Conservation (phyloP, 2,113 vertebrate genomes). For the Colossoma macropomum region DNA sequence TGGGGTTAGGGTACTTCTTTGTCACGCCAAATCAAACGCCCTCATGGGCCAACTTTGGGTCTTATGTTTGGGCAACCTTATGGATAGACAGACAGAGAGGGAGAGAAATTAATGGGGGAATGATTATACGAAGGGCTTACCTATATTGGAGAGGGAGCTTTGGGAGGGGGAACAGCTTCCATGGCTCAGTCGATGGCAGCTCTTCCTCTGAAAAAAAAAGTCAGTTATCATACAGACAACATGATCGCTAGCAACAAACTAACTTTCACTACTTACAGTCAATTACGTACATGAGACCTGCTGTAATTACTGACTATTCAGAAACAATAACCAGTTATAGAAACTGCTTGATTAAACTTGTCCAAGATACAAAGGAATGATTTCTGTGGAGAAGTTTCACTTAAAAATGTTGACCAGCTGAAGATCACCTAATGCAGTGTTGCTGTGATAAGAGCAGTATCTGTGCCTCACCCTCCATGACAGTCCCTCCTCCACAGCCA, state of each 20-base stretch:
- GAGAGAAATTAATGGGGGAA: background rate
- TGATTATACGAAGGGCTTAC: constrained; percentile 73
- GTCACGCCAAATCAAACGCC: too few species aligned
- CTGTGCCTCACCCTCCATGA: constrained; percentile 88
- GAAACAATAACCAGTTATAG: background rate
- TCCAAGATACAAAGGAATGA: background rate
- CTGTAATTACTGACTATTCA: background rate
- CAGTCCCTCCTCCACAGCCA: constrained; percentile 94
- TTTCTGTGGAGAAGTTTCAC: background rate
- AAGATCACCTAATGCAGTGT: constrained; percentile 28
- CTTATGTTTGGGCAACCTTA: background rate
- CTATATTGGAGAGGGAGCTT: constrained; percentile 80
- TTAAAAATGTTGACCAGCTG: background rate
- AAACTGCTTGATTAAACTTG: background rate
- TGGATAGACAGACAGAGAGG: background rate
- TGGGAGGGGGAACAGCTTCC: constrained; percentile 85
- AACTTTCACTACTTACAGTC: constrained; percentile 2
- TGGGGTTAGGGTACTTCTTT: too few species aligned
- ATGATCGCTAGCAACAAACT: background rate
- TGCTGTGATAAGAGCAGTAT: constrained; percentile 19
- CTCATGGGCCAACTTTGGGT: too few species aligned
- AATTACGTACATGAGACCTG: background rate
- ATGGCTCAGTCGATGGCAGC: constrained; percentile 89
- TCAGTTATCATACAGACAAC: background rate
- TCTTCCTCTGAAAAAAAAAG: constrained; percentile 84